phyloP scores from a whole-genome alignment of 2,113 vertebrate genomes.

The Cebus imitator region DNA sequence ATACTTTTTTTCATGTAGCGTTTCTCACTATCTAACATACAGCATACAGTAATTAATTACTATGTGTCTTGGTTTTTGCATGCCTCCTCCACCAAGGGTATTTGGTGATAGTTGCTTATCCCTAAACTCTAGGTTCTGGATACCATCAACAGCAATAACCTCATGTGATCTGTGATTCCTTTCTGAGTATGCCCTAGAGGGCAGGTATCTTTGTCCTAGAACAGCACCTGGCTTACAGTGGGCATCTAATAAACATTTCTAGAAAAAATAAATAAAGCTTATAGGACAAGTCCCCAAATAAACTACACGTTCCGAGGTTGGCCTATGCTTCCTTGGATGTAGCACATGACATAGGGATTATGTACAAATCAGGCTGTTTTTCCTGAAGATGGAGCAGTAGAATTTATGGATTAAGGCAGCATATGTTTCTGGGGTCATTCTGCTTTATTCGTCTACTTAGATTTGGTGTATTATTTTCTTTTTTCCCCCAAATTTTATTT shows the following conservation, averaged over 20 bases:
- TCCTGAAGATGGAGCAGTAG: not conserved
- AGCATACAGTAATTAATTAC: not conserved
- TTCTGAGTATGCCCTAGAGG: not conserved
- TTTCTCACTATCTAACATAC: not conserved
- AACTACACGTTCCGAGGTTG: not conserved
- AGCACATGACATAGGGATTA: not conserved
- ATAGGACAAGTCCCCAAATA: not conserved
- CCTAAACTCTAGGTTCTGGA: rapidly evolving
- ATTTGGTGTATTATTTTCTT: not conserved
- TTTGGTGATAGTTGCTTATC: not conserved
- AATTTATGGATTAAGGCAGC: not conserved
- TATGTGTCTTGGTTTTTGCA: not conserved
- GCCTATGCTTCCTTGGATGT: not conserved
- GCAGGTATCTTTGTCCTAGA: not conserved
- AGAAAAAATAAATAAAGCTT: not conserved
- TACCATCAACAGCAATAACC: not conserved
- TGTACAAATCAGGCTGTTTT: not conserved
- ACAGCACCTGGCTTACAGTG: not conserved
- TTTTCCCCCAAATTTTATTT: no score
- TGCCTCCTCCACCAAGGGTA: not conserved
- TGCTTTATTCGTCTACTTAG: not conserved
- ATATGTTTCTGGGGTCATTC: not conserved
- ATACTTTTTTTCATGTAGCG: not conserved
- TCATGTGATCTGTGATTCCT: rapidly evolving
- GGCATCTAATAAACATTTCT: not conserved